phyloP scores from a whole-genome alignment of 2,888 invertebrate species.

The Exocentrus adspersus region DNA sequence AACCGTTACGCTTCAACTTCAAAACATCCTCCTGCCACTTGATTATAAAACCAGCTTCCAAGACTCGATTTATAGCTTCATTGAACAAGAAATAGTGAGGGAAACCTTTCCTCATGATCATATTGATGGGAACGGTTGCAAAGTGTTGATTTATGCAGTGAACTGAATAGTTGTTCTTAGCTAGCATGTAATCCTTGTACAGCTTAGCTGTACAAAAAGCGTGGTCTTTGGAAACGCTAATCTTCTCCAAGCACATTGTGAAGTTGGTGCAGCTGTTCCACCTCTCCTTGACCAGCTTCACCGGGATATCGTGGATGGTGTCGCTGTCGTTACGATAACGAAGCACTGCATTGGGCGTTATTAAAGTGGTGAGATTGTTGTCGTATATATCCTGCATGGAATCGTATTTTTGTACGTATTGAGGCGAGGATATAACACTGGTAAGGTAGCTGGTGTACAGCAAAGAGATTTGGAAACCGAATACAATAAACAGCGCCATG shows the following conservation, averaged over 20 bases:
- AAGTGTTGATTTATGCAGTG: neutral
- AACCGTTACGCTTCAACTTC: neutral
- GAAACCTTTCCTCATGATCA: neutral
- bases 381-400: conserved; percentile 25
- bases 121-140: neutral
- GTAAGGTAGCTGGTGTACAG: conserved; percentile 26
- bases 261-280: neutral
- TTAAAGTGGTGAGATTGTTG: conserved; percentile 21
- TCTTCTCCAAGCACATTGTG: neutral
- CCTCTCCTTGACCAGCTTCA: neutral
- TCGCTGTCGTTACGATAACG: neutral
- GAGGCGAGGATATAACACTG: conserved; percentile 18
- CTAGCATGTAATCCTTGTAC: neutral
- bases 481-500: conserved; percentile 18
- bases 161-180: neutral
- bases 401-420: conserved; percentile 17
- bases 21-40: neutral
- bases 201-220: neutral
- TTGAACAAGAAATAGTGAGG: neutral
- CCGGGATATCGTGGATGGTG: neutral
- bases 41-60: neutral
- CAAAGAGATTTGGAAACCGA: conserved; percentile 7
- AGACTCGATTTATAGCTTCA: neutral
- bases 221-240: neutral
- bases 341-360: neutral